A percentile compares a stretch with the other conserved stretches of the same genome.
Evolutionary conservation across 2,113 vertebrate genomes (phyloP).

Genomic region (Channa argus): DNA sequence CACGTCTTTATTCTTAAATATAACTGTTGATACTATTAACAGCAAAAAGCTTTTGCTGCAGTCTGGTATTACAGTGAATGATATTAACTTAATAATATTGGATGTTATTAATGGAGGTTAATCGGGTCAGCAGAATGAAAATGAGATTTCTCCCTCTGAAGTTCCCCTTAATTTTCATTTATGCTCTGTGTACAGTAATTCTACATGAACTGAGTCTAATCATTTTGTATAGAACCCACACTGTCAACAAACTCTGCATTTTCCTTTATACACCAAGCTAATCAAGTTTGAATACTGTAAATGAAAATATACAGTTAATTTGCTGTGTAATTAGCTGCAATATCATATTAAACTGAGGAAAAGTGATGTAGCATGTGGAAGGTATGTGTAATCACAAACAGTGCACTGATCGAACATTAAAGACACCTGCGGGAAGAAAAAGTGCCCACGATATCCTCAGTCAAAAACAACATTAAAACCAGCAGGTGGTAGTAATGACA

Average conservation of each 20-base stretch:
- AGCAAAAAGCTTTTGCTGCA: background rate
- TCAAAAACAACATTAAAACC: no score
- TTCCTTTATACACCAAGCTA: background rate
- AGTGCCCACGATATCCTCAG: no score
- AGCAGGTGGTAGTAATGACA: no score
- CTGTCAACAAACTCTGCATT: no score
- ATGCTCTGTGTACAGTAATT: background rate
- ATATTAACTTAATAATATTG: slow-evolving; percentile 29
- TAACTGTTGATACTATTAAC: slow-evolving; percentile 24
- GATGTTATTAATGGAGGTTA: slow-evolving; percentile 47
- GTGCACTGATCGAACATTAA: no score
- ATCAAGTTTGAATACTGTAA: background rate
- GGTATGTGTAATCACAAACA: no score
- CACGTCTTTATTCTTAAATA: slow-evolving; percentile 24
- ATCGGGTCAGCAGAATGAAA: slow-evolving; percentile 27
- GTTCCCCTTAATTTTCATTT: no score
- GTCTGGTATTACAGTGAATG: slow-evolving; percentile 10
- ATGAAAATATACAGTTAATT: background rate
- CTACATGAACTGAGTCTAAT: background rate
- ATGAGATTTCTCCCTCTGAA: slow-evolving; percentile 11
- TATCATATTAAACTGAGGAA: background rate
- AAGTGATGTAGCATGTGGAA: no score
- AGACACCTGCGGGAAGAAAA: no score
- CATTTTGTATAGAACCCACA: background rate
- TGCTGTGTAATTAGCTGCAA: background rate